Evolutionary conservation across 2,797 vertebrate species (phyloP), one percentile per base, ranked within the genome.

Genomic region (Centroberyx gerrardi): DNA sequence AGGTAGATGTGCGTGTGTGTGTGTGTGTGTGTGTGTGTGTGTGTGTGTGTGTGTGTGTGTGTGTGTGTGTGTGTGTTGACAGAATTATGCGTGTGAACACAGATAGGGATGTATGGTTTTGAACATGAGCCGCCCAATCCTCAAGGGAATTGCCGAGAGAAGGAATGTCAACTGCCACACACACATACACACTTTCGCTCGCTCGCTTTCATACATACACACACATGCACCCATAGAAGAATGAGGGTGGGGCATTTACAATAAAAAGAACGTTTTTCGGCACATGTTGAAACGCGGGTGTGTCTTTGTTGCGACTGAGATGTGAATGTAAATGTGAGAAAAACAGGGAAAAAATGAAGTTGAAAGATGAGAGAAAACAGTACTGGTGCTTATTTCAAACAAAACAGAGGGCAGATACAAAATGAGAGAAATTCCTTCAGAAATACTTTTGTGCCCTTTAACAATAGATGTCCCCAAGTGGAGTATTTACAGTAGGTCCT

Each of bases 141-240:
- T 72, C 0, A 1, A 52, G 9, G 4, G 65, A 74, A 65, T 2
- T 36, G 1, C 27, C 62, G 6, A 68, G 6, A 62, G 22, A 10
- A 76, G 51, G 76, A 85, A 77, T 85, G 79, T 72, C 18, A 71
- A 42, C 58, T 44, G 12, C 6, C 40, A 10, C 17, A 29, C 60
- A 27, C 22, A 29, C 15, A 62, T 4, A 14, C n/a, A 33, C 18
- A 44, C 59, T 44, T 27, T 29, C 53, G 56, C 18, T 0, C 0
- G 29, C 49, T 14, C 6, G 42, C 27, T 54, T 14, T 55, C 28
- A 22, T 56, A 62, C 54, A 64, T 44, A 48, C 27, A 62, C 72
- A 55, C 46, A 62, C 36, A 54, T 56, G 38, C 44, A 52, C 49
- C 55, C 40, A 60, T 18, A 36, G 1, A 49, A 46, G 51, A 65